A percentile compares a stretch with the other conserved stretches of the same genome.
phyloP scores from a whole-genome alignment of 2,113 vertebrate species.

The Nibea albiflora region DNA sequence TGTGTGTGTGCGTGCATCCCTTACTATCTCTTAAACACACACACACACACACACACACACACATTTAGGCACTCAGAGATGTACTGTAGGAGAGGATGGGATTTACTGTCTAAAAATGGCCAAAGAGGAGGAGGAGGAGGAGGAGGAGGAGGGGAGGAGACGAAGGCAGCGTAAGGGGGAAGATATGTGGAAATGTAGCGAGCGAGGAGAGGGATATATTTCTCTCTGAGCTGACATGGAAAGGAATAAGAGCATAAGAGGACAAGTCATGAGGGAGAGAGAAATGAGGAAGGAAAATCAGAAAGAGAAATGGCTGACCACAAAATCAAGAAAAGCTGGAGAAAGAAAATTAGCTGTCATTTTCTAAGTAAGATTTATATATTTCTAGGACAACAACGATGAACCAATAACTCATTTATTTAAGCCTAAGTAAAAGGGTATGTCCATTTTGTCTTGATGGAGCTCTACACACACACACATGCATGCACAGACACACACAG shows the following conservation, averaged over 20 bases:
- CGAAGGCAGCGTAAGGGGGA: slow-evolving; percentile 52
- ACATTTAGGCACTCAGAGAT: slow-evolving; percentile 44
- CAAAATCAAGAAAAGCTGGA: slow-evolving; percentile 13
- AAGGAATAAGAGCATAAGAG: slow-evolving; percentile 29
- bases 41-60: no score
- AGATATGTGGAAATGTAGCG: slow-evolving; percentile 52
- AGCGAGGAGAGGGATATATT: slow-evolving; percentile 14
- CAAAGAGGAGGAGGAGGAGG: slow-evolving; percentile 51
- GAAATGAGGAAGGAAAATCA: slow-evolving; percentile 5
- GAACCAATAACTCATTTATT: slow-evolving; percentile 64
- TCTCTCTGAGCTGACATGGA: slow-evolving; percentile 36
- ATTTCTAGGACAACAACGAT: slow-evolving; percentile 48
- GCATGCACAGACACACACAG: slow-evolving; percentile 20
- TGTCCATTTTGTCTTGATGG: slow-evolving; percentile 46
- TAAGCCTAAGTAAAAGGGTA: slow-evolving; percentile 42
- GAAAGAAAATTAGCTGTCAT: slow-evolving; percentile 66
- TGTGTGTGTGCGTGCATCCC: slow-evolving; percentile 9
- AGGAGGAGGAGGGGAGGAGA: slow-evolving; percentile 32
- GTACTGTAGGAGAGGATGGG: slow-evolving; percentile 58
- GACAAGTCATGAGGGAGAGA: slow-evolving; percentile 24
- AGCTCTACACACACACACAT: slow-evolving; percentile 10
- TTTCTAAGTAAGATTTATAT: slow-evolving; percentile 70
- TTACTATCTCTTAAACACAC: slow-evolving; percentile 40
- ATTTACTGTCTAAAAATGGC: slow-evolving; percentile 79
- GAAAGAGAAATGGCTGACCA: slow-evolving; percentile 17